phyloP scores from a whole-genome alignment of 2,797 vertebrate genomes.

The Darevskia nairensis region DNA sequence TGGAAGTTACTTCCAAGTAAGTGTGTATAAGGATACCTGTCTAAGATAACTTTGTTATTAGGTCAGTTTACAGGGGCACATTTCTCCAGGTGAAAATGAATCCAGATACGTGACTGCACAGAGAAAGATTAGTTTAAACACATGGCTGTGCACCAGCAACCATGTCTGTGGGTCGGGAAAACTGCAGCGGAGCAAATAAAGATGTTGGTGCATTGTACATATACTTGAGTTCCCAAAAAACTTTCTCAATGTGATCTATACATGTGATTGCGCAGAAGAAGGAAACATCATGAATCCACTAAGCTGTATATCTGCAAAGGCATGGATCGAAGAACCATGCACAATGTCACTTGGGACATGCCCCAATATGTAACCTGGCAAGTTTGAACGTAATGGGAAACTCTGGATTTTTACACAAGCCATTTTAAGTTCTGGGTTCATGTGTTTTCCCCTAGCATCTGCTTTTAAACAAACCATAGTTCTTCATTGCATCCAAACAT shows the following conservation, averaged over 20 bases:
- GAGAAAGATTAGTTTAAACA: neutral
- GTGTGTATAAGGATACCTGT: neutral
- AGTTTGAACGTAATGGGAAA: neutral
- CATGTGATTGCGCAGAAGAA: neutral
- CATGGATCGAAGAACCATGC: neutral
- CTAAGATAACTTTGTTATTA: neutral
- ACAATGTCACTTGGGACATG: neutral
- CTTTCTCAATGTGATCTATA: neutral
- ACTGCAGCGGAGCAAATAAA: neutral
- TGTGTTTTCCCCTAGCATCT: neutral
- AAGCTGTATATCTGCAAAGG: neutral
- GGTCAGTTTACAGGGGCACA: neutral
- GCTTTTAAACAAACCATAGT: neutral
- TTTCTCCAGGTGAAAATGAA: neutral
- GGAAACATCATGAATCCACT: neutral
- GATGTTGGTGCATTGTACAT: neutral
- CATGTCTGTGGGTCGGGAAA: neutral
- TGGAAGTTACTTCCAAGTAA: neutral
- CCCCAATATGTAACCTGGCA: neutral
- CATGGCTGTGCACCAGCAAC: neutral
- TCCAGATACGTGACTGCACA: neutral
- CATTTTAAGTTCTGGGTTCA: neutral
- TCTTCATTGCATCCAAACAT: neutral
- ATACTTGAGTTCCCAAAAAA: neutral
- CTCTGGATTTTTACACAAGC: neutral